A percentile compares a stretch with the other conserved stretches of the same genome.
phyloP scores from a whole-genome alignment of 1,140 invertebrate genomes.

The Thrips palmi region DNA sequence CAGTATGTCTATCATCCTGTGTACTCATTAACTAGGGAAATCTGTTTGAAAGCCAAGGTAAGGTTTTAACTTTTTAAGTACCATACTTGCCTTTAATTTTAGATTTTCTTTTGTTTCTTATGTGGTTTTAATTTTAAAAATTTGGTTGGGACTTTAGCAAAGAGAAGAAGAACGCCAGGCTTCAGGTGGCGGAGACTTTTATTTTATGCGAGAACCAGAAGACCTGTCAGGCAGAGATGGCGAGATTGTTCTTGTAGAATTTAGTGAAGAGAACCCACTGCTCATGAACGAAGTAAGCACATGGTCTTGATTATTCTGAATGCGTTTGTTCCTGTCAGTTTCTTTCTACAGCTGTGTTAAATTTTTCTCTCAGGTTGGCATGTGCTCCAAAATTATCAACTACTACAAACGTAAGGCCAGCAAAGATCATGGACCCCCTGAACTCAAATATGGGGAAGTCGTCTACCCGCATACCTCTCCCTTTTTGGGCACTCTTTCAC shows the following conservation, averaged over 20 bases:
- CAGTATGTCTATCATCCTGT: conserved; percentile 51
- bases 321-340: neutral
- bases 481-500: conserved; percentile 82
- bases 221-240: conserved; percentile 92
- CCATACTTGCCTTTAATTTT: neutral
- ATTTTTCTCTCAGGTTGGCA: conserved; percentile 53
- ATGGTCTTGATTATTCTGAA: no score
- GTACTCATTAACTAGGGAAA: conserved; percentile 70
- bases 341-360: neutral
- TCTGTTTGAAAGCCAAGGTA: conserved; percentile 78
- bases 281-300: conserved; percentile 68
- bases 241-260: conserved; percentile 84
- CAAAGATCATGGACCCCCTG: conserved; percentile 77
- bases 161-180: conserved; percentile 82
- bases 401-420: conserved; percentile 92
- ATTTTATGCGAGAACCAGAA: conserved; percentile 94
- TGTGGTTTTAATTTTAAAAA: neutral
- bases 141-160: conserved; percentile 34
- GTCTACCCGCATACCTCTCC: conserved; percentile 94
- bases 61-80: conserved; percentile 8
- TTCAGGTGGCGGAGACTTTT: conserved; percentile 93
- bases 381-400: conserved; percentile 98
- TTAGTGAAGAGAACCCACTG: conserved; percentile 95
- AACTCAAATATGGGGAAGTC: conserved; percentile 83
- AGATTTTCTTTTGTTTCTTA: neutral